Conservation (phyloP, 2,888 invertebrate species). For the Pyrocoelia pectoralis region DNA sequence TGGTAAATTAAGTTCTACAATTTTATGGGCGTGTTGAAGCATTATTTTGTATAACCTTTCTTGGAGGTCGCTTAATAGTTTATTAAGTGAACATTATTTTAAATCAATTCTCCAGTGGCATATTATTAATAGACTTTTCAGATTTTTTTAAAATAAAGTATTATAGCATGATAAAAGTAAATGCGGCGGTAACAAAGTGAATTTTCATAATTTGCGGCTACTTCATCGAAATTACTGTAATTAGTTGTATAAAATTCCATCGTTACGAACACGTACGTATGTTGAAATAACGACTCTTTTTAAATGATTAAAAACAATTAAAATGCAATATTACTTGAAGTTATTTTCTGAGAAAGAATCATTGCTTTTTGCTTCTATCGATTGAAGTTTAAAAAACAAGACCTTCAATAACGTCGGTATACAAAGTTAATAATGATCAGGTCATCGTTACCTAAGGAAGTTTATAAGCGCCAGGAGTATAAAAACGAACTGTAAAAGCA, state of each 20-base stretch:
- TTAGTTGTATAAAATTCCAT: slow-evolving; percentile 32
- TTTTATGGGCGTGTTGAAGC: slow-evolving; percentile 19
- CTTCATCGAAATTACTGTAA: slow-evolving; percentile 46
- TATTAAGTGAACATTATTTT: slow-evolving; percentile 4
- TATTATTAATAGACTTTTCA: neutral
- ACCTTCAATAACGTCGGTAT: no score
- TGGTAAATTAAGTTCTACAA: slow-evolving; percentile 27
- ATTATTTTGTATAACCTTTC: slow-evolving; percentile 21
- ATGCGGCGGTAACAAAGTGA: slow-evolving; percentile 25
- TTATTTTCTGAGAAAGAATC: neutral
- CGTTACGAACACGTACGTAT: neutral
- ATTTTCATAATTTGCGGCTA: slow-evolving; percentile 43
- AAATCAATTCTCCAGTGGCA: slow-evolving; percentile 1
- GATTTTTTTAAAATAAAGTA: neutral
- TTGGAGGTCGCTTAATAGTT: slow-evolving; percentile 18
- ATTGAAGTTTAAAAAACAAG: neutral
- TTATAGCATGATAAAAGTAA: neutral
- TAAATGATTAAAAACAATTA: slow-evolving; percentile 21
- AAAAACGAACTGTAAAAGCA: no score
- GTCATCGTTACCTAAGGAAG: no score
- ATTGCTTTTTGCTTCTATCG: neutral
- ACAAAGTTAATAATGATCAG: no score
- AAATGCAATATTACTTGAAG: slow-evolving; percentile 12
- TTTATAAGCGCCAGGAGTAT: no score
- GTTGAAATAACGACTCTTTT: slow-evolving; percentile 12